Base-by-base conservation (phyloP, 2,797 vertebrate species). In the Halcyon chelicuti region DNA sequence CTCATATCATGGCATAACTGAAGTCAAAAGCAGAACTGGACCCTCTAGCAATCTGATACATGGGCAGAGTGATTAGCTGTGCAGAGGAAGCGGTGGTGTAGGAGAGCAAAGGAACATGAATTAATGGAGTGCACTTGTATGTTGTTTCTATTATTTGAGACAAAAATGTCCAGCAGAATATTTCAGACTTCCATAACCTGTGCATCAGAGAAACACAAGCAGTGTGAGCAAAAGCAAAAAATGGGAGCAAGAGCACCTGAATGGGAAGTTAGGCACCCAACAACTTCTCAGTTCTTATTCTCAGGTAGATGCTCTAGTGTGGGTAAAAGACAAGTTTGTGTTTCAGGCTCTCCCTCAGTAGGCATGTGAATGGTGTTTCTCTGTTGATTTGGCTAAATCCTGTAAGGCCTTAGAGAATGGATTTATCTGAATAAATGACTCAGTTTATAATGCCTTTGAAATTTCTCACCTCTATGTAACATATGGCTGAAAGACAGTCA, bases 351-450 rank as follows among this genome's bases (percentile, higher is more conserved):
- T 81, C 35, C 15, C 23, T 62, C 21, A 40, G 18, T 11, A 6
- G 13, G 4, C 9, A 9, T 3, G 1, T 22, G 28, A 60, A 14
- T 2, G 2, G 9, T 2, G 2, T 39, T 79, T 68, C 25, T 57
- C 7, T 68, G 10, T 57, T 61, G 13, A 5, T 81, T 81, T 73
- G 20, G 33, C 35, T 88, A 82, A 72, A 61, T 57, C 9, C 14
- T 61, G 13, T 33, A 37, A 49, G 46, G 25, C 4, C 29, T 72
- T 65, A 3, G 10, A 76, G 13, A 78, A 51, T 5, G 0, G 39
- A 49, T 19, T 76, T 66, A 8, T 5, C 15, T 54, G 42, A 72
- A 49, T 20, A 35, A 79, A 58, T 46, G 6, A 2, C 19, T 90
- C 19, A 31, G 39, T 22, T 25, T 57, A 1, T 72, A 25, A 20